Percentiles rank a stretch among this genome's conserved stretches.
phyloP scores from a whole-genome alignment of 2,797 vertebrate species.

The Trematomus bernacchii region DNA sequence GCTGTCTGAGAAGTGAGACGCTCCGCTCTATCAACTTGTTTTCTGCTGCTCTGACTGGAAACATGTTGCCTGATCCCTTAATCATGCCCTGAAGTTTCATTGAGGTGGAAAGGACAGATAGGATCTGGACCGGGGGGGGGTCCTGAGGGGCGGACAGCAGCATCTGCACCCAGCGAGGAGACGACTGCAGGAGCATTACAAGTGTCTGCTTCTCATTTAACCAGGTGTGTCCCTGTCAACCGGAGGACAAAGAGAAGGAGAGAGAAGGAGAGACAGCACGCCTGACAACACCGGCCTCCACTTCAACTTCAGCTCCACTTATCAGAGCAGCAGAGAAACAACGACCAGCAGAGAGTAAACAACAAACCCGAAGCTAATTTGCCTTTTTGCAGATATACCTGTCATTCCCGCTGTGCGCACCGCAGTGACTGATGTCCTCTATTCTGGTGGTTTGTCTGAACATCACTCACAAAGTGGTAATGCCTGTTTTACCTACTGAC shows the following conservation, averaged over 20 bases:
- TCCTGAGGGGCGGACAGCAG: constrained; percentile 48
- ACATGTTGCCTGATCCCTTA: constrained; percentile 41
- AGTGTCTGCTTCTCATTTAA: constrained; percentile 57
- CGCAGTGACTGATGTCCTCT: constrained; percentile 62
- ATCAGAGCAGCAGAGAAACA: constrained; percentile 55
- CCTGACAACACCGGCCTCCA: constrained; percentile 23
- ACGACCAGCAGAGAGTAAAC: constrained; percentile 57
- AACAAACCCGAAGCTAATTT: constrained; percentile 56
- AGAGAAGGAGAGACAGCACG: constrained; percentile 4
- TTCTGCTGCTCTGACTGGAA: constrained; percentile 30
- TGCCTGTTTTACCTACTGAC: constrained; percentile 47
- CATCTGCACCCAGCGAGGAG: constrained; percentile 43
- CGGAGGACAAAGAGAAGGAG: constrained; percentile 55
- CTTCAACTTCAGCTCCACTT: constrained; percentile 53
- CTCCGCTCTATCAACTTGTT: constrained; percentile 33
- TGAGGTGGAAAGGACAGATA: constrained; percentile 38
- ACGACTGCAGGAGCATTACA: constrained; percentile 66
- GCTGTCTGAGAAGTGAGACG: constrained; percentile 20
- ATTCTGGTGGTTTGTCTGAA: constrained; percentile 45
- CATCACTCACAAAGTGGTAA: constrained; percentile 57
- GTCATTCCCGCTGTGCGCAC: constrained; percentile 35
- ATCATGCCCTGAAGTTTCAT: constrained; percentile 46
- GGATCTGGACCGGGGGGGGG: constrained; percentile 1
- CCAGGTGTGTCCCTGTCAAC: constrained; percentile 76
- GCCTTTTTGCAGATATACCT: constrained; percentile 54